These are phyloP conservation scores for Herpetotheres cachinnans DNA, from an alignment of 2,113 vertebrate genomes.

Conservation along the genomic window DNA sequence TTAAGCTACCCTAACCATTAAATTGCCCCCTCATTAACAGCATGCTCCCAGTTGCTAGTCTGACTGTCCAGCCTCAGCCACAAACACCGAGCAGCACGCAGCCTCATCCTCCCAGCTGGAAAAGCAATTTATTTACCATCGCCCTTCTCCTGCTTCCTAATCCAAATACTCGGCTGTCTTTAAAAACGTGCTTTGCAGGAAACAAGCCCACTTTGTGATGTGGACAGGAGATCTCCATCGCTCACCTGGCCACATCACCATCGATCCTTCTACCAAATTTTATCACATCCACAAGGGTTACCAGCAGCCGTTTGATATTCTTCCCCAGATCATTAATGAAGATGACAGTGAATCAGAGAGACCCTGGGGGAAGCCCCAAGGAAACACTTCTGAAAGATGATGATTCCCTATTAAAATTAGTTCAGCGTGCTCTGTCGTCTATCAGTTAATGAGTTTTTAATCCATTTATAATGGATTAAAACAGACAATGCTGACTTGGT, in stretches of 20 bases:
- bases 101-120: not conserved
- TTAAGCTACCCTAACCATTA: not conserved
- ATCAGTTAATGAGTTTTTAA: conserved; percentile 50
- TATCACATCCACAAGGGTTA: not conserved
- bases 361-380: not conserved
- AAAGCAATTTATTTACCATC: not conserved
- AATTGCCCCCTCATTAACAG: not conserved
- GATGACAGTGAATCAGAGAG: not conserved
- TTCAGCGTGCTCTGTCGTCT: not conserved
- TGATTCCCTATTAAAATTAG: not conserved
- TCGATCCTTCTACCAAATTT: not conserved
- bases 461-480: conserved; percentile 20
- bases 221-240: not conserved
- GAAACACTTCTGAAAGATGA: conserved; percentile 32
- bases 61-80: not conserved
- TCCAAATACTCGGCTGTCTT: not conserved
- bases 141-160: not conserved
- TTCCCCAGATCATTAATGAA: not conserved
- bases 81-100: not conserved
- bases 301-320: not conserved
- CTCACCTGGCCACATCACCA: not conserved
- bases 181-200: not conserved
- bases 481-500: not conserved
- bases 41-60: accelerated
- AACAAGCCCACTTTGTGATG: accelerated